Evolutionary conservation across 2,797 vertebrate genomes (phyloP).

Genomic region (Pangasius sanitwongsei): DNA sequence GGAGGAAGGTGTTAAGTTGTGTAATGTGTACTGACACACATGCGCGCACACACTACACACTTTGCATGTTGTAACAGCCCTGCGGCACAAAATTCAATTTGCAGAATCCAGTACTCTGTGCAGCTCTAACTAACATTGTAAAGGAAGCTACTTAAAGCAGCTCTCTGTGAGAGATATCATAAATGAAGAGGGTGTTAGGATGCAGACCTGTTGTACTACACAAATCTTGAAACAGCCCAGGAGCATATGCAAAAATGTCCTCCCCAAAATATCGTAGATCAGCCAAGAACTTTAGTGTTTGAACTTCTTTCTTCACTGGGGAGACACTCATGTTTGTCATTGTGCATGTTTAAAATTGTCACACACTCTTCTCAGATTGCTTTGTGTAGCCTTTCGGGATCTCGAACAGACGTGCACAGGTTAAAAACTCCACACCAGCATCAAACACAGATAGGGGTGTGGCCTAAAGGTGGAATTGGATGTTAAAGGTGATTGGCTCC

Average conservation of each 20-base stretch:
- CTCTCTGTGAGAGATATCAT: background rate
- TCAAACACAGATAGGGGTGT: too few relatives aligned
- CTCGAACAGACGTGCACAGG: background rate
- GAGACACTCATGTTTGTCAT: background rate
- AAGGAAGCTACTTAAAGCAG: conserved; percentile 3
- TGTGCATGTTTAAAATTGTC: background rate
- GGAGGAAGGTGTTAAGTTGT: conserved; percentile 5
- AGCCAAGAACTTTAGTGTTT: background rate
- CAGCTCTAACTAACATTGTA: background rate
- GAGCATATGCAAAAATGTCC: background rate
- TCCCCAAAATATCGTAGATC: background rate
- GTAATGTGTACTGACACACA: background rate
- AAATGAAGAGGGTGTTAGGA: background rate
- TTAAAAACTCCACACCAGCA: background rate
- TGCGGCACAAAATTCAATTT: background rate
- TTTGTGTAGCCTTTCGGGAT: background rate
- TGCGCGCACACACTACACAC: background rate
- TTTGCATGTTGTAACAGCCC: background rate
- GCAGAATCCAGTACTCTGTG: background rate
- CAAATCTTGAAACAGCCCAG: background rate
- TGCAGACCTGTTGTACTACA: background rate
- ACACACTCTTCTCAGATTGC: background rate
- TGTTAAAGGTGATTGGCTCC: background rate
- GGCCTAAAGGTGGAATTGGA: background rate
- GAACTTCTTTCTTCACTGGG: background rate